Conservation (phyloP, 1,140 invertebrate species). For the Drosophila kurseongensis region DNA sequence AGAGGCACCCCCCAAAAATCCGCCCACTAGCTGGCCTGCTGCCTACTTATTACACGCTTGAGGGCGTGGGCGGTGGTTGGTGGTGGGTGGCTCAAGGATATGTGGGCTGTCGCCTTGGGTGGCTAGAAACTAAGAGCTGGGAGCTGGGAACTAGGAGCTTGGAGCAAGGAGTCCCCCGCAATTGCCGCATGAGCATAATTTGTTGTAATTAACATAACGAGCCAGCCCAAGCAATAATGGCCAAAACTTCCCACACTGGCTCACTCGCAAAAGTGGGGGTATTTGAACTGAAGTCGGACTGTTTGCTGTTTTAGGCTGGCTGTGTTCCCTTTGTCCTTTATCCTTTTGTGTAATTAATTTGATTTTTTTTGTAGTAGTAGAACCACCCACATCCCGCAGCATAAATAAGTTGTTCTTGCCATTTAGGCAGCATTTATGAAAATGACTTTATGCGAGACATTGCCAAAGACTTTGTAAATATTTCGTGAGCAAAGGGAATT, state of each 20-base stretch:
- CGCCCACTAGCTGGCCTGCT: conserved; percentile 5
- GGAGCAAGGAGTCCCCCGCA: conserved; percentile 18
- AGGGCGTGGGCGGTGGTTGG: not conserved
- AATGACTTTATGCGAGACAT: conserved; percentile 60
- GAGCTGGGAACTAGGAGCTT: conserved; percentile 8
- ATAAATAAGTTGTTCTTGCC: conserved; percentile 47
- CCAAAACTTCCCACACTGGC: conserved; percentile 53
- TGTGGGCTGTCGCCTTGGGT: not conserved
- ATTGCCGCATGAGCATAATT: conserved; percentile 80
- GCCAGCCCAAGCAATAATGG: conserved; percentile 77
- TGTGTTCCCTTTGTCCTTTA: conserved; percentile 45
- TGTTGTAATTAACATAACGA: conserved; percentile 83
- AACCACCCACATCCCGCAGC: conserved; percentile 6
- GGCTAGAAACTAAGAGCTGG: not conserved
- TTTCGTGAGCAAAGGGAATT: conserved; percentile 21
- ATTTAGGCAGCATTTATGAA: conserved; percentile 52
- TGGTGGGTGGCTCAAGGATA: conserved; percentile 6
- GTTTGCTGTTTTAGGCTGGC: conserved; percentile 47
- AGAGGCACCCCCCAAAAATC: not conserved
- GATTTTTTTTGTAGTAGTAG: conserved; percentile 45
- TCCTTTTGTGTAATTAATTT: conserved; percentile 79
- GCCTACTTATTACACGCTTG: conserved; percentile 31
- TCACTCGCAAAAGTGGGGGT: conserved; percentile 16
- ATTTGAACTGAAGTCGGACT: conserved; percentile 44
- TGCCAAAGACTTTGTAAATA: conserved; percentile 30